Percentiles rank a stretch among this genome's conserved stretches.
These are phyloP conservation scores for Neolamprologus modestus DNA, from an alignment of 2,113 vertebrate genomes.

Conservation along the genomic window DNA sequence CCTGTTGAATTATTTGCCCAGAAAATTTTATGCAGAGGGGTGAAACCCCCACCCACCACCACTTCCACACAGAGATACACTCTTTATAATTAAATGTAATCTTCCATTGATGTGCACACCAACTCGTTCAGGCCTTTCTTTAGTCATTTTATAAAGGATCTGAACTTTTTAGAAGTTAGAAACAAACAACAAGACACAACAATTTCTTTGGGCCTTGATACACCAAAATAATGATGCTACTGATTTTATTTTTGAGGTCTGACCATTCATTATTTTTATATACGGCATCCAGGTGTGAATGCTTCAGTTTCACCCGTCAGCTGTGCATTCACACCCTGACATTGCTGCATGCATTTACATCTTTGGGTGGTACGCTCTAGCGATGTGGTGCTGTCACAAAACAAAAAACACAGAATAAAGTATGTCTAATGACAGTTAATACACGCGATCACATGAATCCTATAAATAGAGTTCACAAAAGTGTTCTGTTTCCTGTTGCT, in stretches of 20 bases:
- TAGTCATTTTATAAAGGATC: neutral
- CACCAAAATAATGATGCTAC: neutral
- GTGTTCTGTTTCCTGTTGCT: neutral
- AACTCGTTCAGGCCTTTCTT: neutral
- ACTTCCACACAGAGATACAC: neutral
- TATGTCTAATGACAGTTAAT: neutral
- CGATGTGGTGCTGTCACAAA: neutral
- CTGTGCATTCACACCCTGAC: neutral
- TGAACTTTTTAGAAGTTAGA: neutral
- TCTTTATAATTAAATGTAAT: neutral
- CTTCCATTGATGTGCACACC: neutral
- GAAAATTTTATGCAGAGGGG: neutral
- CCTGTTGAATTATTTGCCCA: neutral
- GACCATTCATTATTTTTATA: neutral
- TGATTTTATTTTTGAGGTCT: neutral
- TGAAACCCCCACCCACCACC: neutral
- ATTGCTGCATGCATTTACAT: too few species aligned
- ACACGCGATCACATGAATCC: too few species aligned
- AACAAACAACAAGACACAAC: neutral
- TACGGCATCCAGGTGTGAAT: neutral
- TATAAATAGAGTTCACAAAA: neutral
- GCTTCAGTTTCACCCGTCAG: fast-evolving
- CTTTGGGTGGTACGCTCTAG: neutral
- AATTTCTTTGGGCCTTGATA: neutral
- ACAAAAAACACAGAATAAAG: neutral